Conservation (phyloP, 2,888 invertebrate species). For the Epirrhoe tristata region DNA sequence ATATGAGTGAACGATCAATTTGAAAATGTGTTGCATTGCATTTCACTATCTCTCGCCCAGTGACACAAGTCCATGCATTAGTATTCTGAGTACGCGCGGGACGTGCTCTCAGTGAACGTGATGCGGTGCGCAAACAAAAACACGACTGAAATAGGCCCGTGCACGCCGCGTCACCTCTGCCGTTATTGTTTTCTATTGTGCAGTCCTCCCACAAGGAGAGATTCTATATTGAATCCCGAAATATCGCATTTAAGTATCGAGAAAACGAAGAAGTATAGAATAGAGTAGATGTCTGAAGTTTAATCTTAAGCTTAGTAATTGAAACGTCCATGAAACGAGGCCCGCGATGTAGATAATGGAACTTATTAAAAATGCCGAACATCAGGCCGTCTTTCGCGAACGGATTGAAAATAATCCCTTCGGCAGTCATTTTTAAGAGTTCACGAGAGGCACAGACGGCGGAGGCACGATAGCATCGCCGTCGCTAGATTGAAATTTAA, state of each 20-base stretch:
- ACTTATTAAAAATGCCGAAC: constrained; percentile 77
- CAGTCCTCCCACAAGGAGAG: constrained; percentile 20
- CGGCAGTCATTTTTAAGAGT: constrained; percentile 69
- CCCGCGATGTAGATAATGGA: constrained; percentile 71
- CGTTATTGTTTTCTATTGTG: constrained; percentile 52
- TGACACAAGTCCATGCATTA: constrained; percentile 57
- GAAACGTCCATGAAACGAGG: constrained; percentile 67
- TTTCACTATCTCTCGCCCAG: constrained; percentile 36
- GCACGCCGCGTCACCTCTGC: constrained; percentile 51
- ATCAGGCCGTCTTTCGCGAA: constrained; percentile 59
- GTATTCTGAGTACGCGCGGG: constrained; percentile 62
- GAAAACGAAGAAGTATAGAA: constrained; percentile 2
- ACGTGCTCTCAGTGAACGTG: constrained; percentile 69
- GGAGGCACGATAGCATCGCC: constrained; percentile 64
- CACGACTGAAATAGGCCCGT: constrained; percentile 66
- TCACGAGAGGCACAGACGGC: constrained; percentile 55
- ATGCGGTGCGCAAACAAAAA: constrained; percentile 70
- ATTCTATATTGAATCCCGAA: constrained; percentile 14
- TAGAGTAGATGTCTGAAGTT: constrained; percentile 16
- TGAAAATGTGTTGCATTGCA: constrained; percentile 4
- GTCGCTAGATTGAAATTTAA: constrained; percentile 66
- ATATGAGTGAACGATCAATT: constrained; percentile 3
- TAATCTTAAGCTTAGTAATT: constrained; percentile 65
- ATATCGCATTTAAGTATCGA: neutral
- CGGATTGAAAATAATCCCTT: constrained; percentile 75